Conservation (phyloP, 1,140 invertebrate species). For the Hycleus cichorii region DNA sequence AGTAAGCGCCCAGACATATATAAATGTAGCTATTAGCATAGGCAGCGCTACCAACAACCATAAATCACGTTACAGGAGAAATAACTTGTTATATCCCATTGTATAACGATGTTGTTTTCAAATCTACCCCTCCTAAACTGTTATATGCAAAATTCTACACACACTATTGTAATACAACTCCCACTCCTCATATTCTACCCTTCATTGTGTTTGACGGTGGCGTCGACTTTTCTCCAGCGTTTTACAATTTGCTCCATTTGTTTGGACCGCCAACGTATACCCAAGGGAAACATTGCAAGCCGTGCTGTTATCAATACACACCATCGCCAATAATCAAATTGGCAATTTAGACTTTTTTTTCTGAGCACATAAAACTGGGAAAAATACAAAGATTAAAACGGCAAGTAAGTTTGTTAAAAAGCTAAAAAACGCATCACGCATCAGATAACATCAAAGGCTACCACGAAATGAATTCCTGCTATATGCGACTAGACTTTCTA, state of each 20-base stretch:
- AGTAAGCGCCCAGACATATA: slow-evolving; percentile 37
- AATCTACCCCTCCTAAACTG: slow-evolving; percentile 31
- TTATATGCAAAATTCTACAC: slow-evolving; percentile 35
- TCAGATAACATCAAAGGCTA: slow-evolving; percentile 10
- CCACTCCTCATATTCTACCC: not conserved
- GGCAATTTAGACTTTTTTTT: too few species aligned
- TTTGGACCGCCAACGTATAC: slow-evolving; percentile 19
- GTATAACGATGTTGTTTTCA: slow-evolving; percentile 43
- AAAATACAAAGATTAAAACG: too few species aligned
- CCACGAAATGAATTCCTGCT: slow-evolving; percentile 13
- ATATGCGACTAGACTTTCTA: not conserved
- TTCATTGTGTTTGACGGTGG: not conserved
- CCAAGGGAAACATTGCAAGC: slow-evolving; percentile 31
- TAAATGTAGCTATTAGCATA: slow-evolving; percentile 43
- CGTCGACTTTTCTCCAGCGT: not conserved
- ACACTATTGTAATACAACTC: slow-evolving; percentile 1
- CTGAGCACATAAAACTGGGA: too few species aligned
- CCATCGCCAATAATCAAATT: not conserved
- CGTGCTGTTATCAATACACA: slow-evolving; percentile 12
- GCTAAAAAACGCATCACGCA: slow-evolving; percentile 14
- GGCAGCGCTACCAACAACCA: slow-evolving; percentile 38
- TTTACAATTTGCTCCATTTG: slow-evolving; percentile 19
- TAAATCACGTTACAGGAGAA: slow-evolving; percentile 42
- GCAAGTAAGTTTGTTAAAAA: slow-evolving; percentile 4
- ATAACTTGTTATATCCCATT: slow-evolving; percentile 43